Conservation (phyloP, 53 echinoderm and acorn worm genomes). For the Mesocentrotus franciscanus region DNA sequence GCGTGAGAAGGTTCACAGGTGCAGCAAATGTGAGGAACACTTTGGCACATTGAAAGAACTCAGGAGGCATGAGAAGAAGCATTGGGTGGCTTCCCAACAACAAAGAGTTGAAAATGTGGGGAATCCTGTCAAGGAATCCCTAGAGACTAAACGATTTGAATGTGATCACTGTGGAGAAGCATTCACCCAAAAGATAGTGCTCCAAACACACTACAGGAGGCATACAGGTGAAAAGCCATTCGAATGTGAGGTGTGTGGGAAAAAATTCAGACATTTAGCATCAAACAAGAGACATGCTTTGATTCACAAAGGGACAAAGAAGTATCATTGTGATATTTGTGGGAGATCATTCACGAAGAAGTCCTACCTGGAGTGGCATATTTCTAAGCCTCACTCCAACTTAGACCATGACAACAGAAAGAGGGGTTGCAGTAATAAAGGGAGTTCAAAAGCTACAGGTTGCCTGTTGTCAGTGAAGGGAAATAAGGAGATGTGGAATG, state of each 20-base stretch:
- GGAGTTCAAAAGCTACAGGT: not conserved
- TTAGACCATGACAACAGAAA: not conserved
- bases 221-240: constrained; percentile 61
- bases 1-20: constrained; percentile 31
- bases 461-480: not conserved
- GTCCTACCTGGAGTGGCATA: constrained; percentile 48
- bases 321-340: constrained; percentile 13
- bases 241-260: constrained; percentile 25
- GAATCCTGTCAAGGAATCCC: not conserved
- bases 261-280: constrained; percentile 50
- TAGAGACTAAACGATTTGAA: not conserved
- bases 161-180: constrained; percentile 40
- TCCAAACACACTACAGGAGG: constrained; percentile 55
- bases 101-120: not conserved
- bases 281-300: not conserved
- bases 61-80: constrained; percentile 38
- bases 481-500: not conserved
- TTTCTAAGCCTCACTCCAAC: not conserved
- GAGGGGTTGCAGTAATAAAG: not conserved
- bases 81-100: not conserved
- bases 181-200: constrained; percentile 38
- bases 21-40: constrained; percentile 32
- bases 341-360: constrained; percentile 52
- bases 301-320: constrained; percentile 20
- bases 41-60: constrained; percentile 46